Percentiles rank a stretch among this genome's conserved stretches.
Conservation (phyloP, 1,140 invertebrate species). For the Ceratitis capitata region DNA sequence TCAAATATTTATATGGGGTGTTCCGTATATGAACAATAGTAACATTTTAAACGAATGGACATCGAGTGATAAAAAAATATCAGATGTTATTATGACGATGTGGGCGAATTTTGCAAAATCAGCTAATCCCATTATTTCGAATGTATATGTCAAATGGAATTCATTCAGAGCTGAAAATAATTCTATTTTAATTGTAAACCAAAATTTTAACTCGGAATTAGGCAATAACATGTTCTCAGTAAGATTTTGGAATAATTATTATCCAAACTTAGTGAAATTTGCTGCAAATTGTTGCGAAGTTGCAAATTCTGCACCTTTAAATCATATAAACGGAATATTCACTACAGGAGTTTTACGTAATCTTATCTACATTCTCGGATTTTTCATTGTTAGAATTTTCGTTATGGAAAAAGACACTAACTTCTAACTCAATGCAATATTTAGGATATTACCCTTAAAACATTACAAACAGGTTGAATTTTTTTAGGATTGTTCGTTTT, state of each 20-base stretch:
- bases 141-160: constrained; percentile 77
- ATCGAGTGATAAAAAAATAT: constrained; percentile 76
- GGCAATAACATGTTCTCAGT: constrained; percentile 78
- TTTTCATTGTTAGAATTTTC: background rate
- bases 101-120: constrained; percentile 79
- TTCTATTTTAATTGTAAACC: constrained; percentile 76
- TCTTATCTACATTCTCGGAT: background rate
- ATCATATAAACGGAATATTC: background rate
- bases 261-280: constrained; percentile 75
- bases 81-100: constrained; percentile 80
- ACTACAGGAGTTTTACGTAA: background rate
- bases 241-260: constrained; percentile 84
- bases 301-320: background rate
- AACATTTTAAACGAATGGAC: constrained; percentile 74
- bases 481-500: too few relatives aligned
- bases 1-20: constrained; percentile 79
- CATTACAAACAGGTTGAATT: too few relatives aligned
- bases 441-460: too few relatives aligned
- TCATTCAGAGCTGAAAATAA: constrained; percentile 72
- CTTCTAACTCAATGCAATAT: too few relatives aligned
- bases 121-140: constrained; percentile 75
- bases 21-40: constrained; percentile 73
- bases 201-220: constrained; percentile 78
- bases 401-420: background rate
- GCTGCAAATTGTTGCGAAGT: constrained; percentile 73